Conservation (phyloP, 2,113 vertebrate species). For the Cheirogaleus medius region DNA sequence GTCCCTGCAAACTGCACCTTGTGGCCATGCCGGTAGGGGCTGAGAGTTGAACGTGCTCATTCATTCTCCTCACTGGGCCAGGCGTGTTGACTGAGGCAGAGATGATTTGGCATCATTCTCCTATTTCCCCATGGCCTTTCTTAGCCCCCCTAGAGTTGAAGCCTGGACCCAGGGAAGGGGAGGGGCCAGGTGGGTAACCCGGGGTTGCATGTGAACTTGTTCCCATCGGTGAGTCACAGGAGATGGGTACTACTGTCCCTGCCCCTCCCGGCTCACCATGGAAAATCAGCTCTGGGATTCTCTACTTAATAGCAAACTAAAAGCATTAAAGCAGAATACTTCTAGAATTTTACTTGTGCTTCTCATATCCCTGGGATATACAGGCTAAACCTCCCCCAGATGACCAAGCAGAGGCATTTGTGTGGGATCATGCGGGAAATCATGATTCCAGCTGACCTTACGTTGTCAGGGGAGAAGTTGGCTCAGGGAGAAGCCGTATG, state of each 20-base stretch:
- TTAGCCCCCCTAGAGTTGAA: neutral
- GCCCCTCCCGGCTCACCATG: neutral
- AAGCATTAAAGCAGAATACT: neutral
- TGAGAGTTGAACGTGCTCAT: accelerated
- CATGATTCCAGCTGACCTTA: neutral
- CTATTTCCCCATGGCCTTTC: neutral
- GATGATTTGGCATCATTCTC: neutral
- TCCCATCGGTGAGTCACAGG: neutral
- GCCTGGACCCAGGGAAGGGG: neutral
- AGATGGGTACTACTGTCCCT: neutral
- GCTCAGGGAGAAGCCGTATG: neutral
- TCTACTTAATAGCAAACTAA: neutral
- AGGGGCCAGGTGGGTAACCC: too few species aligned
- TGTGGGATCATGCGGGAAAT: neutral
- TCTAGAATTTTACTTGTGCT: neutral
- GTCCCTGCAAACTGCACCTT: neutral
- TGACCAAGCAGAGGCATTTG: neutral
- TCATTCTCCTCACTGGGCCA: neutral
- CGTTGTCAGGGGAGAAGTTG: neutral
- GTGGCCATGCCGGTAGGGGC: neutral
- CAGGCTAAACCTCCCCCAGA: neutral
- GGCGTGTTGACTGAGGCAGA: neutral
- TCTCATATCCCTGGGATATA: neutral
- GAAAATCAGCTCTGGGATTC: neutral
- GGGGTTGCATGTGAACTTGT: neutral